Evolutionary conservation across 2,113 vertebrate genomes (phyloP).

Genomic region (Rhinolophus ferrumequinum): DNA sequence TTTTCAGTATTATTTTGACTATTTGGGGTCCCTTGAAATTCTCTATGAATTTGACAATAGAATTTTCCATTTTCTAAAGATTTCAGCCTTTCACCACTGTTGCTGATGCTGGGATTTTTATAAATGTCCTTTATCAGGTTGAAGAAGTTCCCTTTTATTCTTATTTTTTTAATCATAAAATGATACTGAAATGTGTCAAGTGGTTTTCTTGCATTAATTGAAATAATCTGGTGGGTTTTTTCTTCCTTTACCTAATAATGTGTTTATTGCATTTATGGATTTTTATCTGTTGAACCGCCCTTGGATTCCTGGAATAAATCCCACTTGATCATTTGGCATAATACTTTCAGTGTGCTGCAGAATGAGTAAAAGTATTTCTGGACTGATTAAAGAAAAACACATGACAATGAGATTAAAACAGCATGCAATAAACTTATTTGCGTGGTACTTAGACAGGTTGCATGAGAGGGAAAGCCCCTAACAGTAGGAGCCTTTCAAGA

Average conservation of each 20-base stretch:
- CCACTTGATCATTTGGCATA: background rate
- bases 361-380: too few species aligned
- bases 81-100: too few species aligned
- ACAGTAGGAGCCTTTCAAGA: background rate
- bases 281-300: background rate
- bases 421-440: too few species aligned
- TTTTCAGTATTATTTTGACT: background rate
- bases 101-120: too few species aligned
- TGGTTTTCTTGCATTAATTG: background rate
- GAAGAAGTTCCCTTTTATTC: background rate
- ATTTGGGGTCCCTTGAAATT: background rate
- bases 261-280: background rate
- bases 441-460: background rate
- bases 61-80: background rate
- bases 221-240: background rate
- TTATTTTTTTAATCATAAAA: background rate
- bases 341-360: background rate
- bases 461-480: background rate
- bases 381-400: background rate
- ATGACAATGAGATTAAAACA: background rate
- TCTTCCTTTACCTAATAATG: background rate
- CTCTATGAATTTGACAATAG: background rate
- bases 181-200: background rate
- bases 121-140: background rate
- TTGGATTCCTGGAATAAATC: background rate